Conservation (phyloP, 2,797 vertebrate genomes). For the Poecilia picta region DNA sequence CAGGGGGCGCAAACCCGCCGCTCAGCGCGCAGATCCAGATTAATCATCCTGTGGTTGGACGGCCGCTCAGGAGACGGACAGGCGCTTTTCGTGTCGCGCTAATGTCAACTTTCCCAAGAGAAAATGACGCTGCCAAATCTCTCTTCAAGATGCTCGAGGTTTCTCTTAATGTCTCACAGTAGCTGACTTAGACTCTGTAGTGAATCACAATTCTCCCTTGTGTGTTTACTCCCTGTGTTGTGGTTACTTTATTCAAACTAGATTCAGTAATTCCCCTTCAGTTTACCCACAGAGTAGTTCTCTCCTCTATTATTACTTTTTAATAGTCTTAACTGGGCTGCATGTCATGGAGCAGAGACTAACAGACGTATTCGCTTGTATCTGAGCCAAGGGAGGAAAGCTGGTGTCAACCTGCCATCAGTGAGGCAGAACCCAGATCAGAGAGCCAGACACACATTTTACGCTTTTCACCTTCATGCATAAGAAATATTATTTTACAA, state of each 20-base stretch:
- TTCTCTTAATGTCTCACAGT: slow-evolving; percentile 46
- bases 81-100: slow-evolving; percentile 18
- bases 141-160: slow-evolving; percentile 79
- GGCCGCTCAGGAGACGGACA: not conserved
- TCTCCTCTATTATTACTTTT: not conserved
- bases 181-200: slow-evolving; percentile 46
- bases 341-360: not conserved
- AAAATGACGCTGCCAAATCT: slow-evolving; percentile 75
- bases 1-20: slow-evolving; percentile 8
- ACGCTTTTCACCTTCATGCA: not conserved
- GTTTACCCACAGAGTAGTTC: too few species aligned
- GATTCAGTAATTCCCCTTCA: not conserved
- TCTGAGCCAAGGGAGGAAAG: slow-evolving; percentile 20
- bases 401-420: slow-evolving; percentile 17
- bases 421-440: slow-evolving; percentile 30
- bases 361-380: slow-evolving; percentile 31
- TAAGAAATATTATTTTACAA: not conserved
- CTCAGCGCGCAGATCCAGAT: slow-evolving; percentile 26
- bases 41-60: not conserved
- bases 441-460: slow-evolving; percentile 20
- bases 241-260: slow-evolving; percentile 10
- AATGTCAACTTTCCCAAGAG: slow-evolving; percentile 76
- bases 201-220: slow-evolving; percentile 14
- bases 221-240: slow-evolving; percentile 19
- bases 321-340: not conserved